Conservation (phyloP, 1,140 invertebrate genomes). For the Anastrepha obliqua region DNA sequence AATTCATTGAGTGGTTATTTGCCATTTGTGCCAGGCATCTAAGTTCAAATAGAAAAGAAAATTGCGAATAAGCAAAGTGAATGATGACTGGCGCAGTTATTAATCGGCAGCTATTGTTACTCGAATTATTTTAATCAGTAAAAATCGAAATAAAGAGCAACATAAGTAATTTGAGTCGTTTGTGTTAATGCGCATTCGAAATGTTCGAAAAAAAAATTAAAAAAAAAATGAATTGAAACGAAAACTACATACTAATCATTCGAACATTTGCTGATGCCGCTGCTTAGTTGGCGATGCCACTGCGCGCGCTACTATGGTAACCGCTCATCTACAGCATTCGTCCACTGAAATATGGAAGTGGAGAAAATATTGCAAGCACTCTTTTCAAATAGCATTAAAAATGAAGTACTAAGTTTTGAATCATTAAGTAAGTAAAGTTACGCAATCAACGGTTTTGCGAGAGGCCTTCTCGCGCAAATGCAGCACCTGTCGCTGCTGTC, state of each 20-base stretch:
- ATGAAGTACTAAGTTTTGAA: no score
- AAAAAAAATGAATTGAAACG: not conserved
- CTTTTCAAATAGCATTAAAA: no score
- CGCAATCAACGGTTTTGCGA: no score
- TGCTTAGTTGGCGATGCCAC: not conserved
- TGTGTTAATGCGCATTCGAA: not conserved
- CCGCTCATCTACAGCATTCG: no score
- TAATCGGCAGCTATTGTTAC: constrained; percentile 40
- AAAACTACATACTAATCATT: not conserved
- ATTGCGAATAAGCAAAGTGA: not conserved
- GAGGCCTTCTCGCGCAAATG: no score
- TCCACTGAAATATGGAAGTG: no score
- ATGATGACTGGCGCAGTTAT: not conserved
- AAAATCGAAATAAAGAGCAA: constrained; percentile 7
- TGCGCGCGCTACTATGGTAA: not conserved
- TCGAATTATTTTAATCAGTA: not conserved
- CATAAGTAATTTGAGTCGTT: not conserved
- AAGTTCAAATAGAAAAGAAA: not conserved
- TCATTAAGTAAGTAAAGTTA: no score
- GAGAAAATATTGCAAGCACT: no score
- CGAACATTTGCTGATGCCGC: not conserved
- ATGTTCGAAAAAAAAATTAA: not conserved
- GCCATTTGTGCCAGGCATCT: not conserved
- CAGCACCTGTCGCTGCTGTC: no score
- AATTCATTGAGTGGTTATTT: not conserved